Conservation (phyloP, 23 tunicate genomes). For the Ascidia mentula region DNA sequence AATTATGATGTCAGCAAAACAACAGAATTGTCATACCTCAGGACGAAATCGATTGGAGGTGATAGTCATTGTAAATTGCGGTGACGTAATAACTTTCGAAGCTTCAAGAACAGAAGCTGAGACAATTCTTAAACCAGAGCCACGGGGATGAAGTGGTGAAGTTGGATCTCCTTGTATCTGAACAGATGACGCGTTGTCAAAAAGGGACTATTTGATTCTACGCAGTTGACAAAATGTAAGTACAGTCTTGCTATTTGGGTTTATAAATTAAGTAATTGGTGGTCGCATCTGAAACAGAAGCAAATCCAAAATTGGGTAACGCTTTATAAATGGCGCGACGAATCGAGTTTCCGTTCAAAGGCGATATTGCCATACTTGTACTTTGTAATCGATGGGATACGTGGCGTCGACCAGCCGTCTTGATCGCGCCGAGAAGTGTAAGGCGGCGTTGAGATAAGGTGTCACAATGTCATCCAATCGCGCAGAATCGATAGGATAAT, state of each 20-base stretch:
- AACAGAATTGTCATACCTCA: too few relatives aligned
- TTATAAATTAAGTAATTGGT: too few relatives aligned
- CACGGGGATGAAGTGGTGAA: neutral
- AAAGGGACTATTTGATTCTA: too few relatives aligned
- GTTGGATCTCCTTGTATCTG: slow-evolving; percentile 11
- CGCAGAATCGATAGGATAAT: slow-evolving; percentile 19
- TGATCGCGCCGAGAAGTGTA: slow-evolving; percentile 7
- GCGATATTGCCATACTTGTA: slow-evolving; percentile 17
- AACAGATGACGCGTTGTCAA: too few relatives aligned
- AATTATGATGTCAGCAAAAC: too few relatives aligned
- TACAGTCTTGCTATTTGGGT: too few relatives aligned
- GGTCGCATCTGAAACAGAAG: too few relatives aligned
- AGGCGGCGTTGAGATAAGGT: slow-evolving; percentile 42
- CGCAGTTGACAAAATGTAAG: too few relatives aligned
- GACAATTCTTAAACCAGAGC: neutral
- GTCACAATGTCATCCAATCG: slow-evolving; percentile 19
- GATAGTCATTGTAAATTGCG: slow-evolving; percentile 7
- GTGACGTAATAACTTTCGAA: neutral
- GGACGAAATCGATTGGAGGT: slow-evolving; percentile 22
- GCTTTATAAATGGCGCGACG: too few relatives aligned
- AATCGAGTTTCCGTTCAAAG: too few relatives aligned
- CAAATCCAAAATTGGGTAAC: too few relatives aligned
- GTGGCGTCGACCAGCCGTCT: neutral
- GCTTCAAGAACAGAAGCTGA: neutral
- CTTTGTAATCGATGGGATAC: neutral